Base-by-base conservation (phyloP, 2,888 invertebrate species). In the Xestia c-nigrum region DNA sequence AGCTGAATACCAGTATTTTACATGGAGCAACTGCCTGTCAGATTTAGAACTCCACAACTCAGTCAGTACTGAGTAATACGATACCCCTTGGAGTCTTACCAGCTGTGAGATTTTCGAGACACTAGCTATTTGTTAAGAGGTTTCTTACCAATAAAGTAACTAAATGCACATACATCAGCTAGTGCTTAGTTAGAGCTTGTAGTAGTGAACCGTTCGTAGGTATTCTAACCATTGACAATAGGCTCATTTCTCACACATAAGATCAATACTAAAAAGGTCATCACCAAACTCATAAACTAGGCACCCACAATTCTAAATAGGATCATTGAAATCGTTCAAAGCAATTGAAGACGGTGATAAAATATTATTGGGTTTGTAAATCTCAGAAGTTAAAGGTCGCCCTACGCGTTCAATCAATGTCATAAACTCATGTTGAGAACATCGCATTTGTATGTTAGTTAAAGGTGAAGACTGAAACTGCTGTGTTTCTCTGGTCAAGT, bases 351-450 rank as follows among this genome's bases (percentile, higher is more conserved):
- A 46, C 40, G 16, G 10, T 43, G 52, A 43, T 72, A 79, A 72
- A 78, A 69, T 84, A 19, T 68, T 52, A 83, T 78, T 16, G 59
- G 52, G 43, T 59, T 72, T 43, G 21, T 31, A 68, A 61, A 21
- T 5, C 43, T 76, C 55, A 38, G 24, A 55, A 63, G 71, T 59
- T 47, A 83, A 65, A 83, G 68, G 64, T 79, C 72, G 10, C 10
- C 68, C 46, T 55, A 72, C 59, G 63, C 16, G 16, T 68, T 68
- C 59, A 59, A 65, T 83, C 72, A 81, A 57, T 57, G 57, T 63
- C 55, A 55, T 73, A 65, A 61, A 61, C 31, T 12, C 14, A 71
- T 43, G 21, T n/a, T 21, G 7, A 38, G 2, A 57, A 31, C 16
- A 63, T 43, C 16, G 10, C 5, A 3, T 50, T 55, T 55, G 3